A percentile compares a stretch with the other conserved stretches of the same genome.
Evolutionary conservation across 2,797 vertebrate genomes (phyloP).

Genomic region (Schizopygopsis malacanthus): DNA sequence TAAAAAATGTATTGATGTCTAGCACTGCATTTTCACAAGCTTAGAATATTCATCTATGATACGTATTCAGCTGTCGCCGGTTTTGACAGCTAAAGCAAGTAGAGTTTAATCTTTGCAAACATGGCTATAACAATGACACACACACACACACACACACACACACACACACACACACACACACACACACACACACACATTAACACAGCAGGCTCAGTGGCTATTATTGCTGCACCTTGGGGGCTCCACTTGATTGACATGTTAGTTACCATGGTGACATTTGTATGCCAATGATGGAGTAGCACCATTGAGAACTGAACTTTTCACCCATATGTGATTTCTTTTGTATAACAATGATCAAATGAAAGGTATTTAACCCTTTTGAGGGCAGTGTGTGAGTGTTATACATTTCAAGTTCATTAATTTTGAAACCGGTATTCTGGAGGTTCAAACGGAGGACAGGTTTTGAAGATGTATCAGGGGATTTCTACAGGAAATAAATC

Average conservation of each 20-base stretch:
- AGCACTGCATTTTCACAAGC: background rate
- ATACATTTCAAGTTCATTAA: slow-evolving; percentile 18
- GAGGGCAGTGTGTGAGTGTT: slow-evolving; percentile 1
- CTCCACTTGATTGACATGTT: slow-evolving; percentile 69
- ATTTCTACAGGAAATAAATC: slow-evolving; percentile 49
- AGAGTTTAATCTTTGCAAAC: slow-evolving; percentile 2
- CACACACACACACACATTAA: slow-evolving; percentile 6
- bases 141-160: slow-evolving; percentile 26
- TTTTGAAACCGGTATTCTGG: slow-evolving; percentile 28
- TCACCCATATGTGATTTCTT: slow-evolving; percentile 56
- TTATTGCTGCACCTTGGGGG: slow-evolving; percentile 76
- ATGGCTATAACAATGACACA: background rate
- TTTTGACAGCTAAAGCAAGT: background rate
- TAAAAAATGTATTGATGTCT: too few relatives aligned
- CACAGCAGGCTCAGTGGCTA: slow-evolving; percentile 53
- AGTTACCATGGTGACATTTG: slow-evolving; percentile 58
- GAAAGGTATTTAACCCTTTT: slow-evolving; percentile 40
- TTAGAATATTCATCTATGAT: background rate
- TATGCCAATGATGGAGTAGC: slow-evolving; percentile 58
- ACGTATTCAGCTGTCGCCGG: background rate
- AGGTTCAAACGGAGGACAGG: slow-evolving; percentile 1
- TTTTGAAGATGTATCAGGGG: slow-evolving; percentile 43
- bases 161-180: slow-evolving; percentile 1
- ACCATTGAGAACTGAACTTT: slow-evolving; percentile 60
- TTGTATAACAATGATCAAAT: slow-evolving; percentile 48